Conservation (phyloP, 2,797 vertebrate genomes). For the Eleutherodactylus coqui region DNA sequence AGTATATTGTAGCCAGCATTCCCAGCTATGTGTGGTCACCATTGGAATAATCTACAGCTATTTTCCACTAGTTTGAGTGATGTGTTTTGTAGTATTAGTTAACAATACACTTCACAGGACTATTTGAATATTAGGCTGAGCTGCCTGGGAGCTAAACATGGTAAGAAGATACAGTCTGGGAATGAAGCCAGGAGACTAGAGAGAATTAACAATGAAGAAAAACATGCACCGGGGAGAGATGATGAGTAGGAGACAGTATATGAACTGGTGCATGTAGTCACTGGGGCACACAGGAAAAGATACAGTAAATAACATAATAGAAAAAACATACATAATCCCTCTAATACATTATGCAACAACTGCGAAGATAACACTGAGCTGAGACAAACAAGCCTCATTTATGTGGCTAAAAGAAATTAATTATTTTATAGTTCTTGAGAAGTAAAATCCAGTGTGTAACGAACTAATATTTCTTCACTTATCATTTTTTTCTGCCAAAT, state of each 20-base stretch:
- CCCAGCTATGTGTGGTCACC: too few relatives aligned
- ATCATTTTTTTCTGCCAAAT: background rate
- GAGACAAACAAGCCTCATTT: background rate
- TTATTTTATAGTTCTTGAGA: slow-evolving; percentile 11
- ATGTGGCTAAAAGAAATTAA: background rate
- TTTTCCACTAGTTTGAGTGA: background rate
- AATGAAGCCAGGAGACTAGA: slow-evolving; percentile 33
- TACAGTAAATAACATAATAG: slow-evolving; percentile 9
- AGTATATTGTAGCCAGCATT: background rate
- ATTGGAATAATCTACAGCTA: background rate
- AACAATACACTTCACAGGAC: slow-evolving; percentile 31
- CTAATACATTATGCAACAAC: slow-evolving; percentile 28
- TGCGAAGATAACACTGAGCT: background rate
- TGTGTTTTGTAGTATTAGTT: slow-evolving; percentile 20
- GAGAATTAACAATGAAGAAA: slow-evolving; percentile 45
- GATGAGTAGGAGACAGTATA: slow-evolving; percentile 40
- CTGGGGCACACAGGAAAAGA: slow-evolving; percentile 7
- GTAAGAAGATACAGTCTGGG: slow-evolving; percentile 10
- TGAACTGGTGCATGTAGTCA: slow-evolving; percentile 10
- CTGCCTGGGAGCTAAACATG: slow-evolving; percentile 19
- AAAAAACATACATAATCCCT: slow-evolving; percentile 33
- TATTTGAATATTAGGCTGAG: slow-evolving; percentile 49
- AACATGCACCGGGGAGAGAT: slow-evolving; percentile 38
- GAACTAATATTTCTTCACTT: background rate
- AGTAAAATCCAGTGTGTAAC: background rate